A percentile compares a stretch with the other conserved stretches of the same genome.
These are phyloP conservation scores for Cochlearius cochlearius DNA, from an alignment of 2,113 vertebrate species.

Conservation along the genomic window DNA sequence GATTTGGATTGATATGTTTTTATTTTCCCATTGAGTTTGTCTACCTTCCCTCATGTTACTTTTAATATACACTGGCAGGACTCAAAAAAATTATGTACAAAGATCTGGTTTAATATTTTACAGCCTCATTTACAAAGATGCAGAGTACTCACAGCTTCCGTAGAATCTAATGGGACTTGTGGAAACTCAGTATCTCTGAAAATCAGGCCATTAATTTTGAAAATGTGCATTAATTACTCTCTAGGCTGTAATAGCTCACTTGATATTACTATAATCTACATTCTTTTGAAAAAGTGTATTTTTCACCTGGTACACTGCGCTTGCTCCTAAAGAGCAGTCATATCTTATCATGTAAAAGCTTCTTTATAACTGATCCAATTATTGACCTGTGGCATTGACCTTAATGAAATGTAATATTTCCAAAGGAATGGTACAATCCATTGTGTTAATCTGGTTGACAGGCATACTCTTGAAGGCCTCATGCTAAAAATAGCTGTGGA, in stretches of 20 bases:
- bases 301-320: background rate
- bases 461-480: conserved; percentile 7
- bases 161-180: conserved; percentile 23
- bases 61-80: background rate
- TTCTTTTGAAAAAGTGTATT: conserved; percentile 49
- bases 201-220: conserved; percentile 64
- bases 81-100: background rate
- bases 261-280: conserved; percentile 33
- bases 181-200: conserved; percentile 21
- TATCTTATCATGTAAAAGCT: conserved; percentile 51
- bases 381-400: conserved; percentile 63
- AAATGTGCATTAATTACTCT: conserved; percentile 63
- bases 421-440: conserved; percentile 37
- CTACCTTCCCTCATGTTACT: background rate
- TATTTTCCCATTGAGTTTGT: background rate
- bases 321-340: conserved; percentile 50
- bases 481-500: background rate
- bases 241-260: conserved; percentile 39
- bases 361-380: conserved; percentile 53
- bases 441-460: conserved; percentile 59
- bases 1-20: background rate
- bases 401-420: conserved; percentile 60
- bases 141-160: background rate
- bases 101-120: conserved; percentile 11
- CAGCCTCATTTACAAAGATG: conserved; percentile 22